A percentile compares a stretch with the other conserved stretches of the same genome.
Conservation (phyloP, 2,797 vertebrate genomes). For the Sarcoramphus papa region DNA sequence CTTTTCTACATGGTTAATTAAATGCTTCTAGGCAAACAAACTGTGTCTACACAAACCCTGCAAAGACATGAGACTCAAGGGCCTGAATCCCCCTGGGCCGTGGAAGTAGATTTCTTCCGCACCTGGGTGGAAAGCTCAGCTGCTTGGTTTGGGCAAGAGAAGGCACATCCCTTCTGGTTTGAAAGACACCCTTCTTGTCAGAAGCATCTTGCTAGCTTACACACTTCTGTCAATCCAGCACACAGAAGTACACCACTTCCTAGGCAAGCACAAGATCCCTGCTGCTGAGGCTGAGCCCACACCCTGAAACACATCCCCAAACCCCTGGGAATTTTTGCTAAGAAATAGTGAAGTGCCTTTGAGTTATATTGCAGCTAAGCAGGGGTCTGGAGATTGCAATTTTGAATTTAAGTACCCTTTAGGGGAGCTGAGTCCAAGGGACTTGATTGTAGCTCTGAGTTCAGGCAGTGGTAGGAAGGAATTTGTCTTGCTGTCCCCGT, state of each 20-base stretch:
- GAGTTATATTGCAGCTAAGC: background rate
- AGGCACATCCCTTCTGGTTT: background rate
- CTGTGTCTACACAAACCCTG: background rate
- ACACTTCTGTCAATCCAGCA: background rate
- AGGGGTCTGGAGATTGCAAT: background rate
- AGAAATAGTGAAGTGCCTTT: background rate
- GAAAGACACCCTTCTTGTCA: background rate
- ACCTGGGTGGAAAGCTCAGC: background rate
- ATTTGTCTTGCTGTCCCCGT: background rate
- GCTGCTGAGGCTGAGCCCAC: background rate
- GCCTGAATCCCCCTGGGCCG: background rate
- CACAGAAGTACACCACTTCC: background rate
- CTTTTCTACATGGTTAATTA: background rate
- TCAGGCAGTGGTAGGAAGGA: background rate
- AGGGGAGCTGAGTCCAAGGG: background rate
- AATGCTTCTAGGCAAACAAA: background rate
- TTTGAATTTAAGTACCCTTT: background rate
- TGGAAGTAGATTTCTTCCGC: background rate
- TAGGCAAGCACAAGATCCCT: background rate
- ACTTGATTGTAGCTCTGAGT: background rate
- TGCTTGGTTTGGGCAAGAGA: background rate
- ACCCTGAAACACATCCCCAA: background rate
- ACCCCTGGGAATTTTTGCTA: background rate
- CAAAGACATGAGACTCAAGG: background rate
- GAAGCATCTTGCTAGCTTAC: background rate